phyloP scores from a whole-genome alignment of 2,113 vertebrate species.

The Anguilla japonica region DNA sequence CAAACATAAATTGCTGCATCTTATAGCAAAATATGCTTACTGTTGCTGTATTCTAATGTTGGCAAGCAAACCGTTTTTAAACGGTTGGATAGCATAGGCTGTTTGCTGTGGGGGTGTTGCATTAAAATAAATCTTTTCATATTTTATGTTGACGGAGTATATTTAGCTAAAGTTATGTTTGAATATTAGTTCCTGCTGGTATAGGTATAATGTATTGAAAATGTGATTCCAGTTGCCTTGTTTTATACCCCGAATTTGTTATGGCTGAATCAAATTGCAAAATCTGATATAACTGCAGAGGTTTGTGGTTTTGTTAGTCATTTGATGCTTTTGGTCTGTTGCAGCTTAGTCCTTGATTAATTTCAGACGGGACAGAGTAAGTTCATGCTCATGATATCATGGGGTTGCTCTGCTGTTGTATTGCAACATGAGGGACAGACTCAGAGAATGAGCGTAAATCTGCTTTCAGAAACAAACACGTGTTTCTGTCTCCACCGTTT shows the following conservation, averaged over 20 bases:
- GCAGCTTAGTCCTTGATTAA: background rate
- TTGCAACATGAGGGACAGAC: too few species aligned
- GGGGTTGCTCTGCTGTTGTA: too few species aligned
- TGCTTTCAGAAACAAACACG: background rate
- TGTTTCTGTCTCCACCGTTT: background rate
- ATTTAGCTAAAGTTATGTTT: background rate
- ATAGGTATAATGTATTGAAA: background rate
- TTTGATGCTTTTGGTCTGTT: background rate
- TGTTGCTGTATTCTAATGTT: background rate
- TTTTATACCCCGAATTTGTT: background rate
- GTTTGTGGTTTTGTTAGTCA: background rate
- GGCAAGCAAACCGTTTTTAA: too few species aligned
- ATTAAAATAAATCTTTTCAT: background rate
- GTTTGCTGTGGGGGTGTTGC: background rate
- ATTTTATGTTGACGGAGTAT: background rate
- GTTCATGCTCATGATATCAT: too few species aligned
- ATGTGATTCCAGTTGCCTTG: background rate
- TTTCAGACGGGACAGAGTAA: too few species aligned
- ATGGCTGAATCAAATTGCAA: background rate
- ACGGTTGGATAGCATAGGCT: too few species aligned
- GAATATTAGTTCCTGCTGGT: too few species aligned
- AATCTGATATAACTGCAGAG: background rate
- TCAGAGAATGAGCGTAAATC: too few species aligned
- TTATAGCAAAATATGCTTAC: background rate
- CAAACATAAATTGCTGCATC: background rate